Evolutionary conservation across 2,797 vertebrate genomes (phyloP).

Genomic region (Podarcis lilfordi): DNA sequence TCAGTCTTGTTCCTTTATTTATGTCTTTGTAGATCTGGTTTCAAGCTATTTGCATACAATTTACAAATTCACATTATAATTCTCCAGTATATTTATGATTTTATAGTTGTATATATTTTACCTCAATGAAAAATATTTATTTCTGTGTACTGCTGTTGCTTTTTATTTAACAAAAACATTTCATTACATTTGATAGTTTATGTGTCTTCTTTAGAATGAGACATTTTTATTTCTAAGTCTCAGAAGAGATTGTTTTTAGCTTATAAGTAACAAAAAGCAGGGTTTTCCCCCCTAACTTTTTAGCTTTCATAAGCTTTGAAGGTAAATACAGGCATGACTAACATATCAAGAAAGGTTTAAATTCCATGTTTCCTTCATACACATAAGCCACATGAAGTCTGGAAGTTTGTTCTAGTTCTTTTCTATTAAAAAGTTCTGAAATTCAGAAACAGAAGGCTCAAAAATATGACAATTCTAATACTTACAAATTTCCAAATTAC

Average conservation of each 20-base stretch:
- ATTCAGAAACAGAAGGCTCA: neutral
- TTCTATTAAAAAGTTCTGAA: neutral
- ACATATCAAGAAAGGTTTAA: neutral
- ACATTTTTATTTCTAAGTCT: slow-evolving; percentile 70
- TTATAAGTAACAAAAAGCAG: slow-evolving; percentile 37
- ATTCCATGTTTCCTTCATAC: neutral
- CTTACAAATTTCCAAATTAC: neutral
- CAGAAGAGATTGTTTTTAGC: slow-evolving; percentile 58
- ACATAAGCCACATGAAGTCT: neutral
- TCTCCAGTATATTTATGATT: slow-evolving; percentile 83
- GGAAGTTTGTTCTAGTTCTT: neutral
- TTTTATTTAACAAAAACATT: slow-evolving; percentile 85
- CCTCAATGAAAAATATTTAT: slow-evolving; percentile 83
- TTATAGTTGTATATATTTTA: slow-evolving; percentile 85
- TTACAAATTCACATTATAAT: slow-evolving; percentile 85
- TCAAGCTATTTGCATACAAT: slow-evolving; percentile 86
- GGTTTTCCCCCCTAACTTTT: slow-evolving; percentile 48
- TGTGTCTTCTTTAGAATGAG: slow-evolving; percentile 76
- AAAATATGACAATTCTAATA: neutral
- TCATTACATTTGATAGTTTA: slow-evolving; percentile 82
- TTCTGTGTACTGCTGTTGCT: slow-evolving; percentile 78
- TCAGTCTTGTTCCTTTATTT: slow-evolving; percentile 85
- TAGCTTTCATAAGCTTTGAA: slow-evolving; percentile 40
- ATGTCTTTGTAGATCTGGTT: slow-evolving; percentile 83
- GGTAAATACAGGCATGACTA: slow-evolving; percentile 46